A percentile compares a stretch with the other conserved stretches of the same genome.
Conservation (phyloP, 2,888 invertebrate genomes). For the Troides aeacus region DNA sequence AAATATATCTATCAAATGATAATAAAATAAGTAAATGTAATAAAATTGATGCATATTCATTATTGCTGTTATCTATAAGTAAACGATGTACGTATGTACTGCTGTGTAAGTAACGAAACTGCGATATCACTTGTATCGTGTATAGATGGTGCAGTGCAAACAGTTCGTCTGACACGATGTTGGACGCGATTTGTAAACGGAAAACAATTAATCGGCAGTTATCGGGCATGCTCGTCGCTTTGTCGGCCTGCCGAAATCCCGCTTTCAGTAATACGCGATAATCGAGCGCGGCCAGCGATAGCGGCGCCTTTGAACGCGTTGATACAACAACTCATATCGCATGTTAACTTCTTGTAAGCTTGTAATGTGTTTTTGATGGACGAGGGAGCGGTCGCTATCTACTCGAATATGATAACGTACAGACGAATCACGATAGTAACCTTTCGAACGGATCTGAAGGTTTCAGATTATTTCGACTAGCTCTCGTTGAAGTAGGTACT, state of each 20-base stretch:
- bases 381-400: constrained; percentile 65
- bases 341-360: constrained; percentile 63
- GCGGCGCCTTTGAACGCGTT: constrained; percentile 72
- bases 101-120: constrained; percentile 42
- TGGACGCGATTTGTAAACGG: constrained; percentile 55
- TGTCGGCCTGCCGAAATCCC: constrained; percentile 77
- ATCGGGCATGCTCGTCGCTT: constrained; percentile 61
- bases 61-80: no score
- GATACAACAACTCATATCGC: constrained; percentile 63
- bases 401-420: constrained; percentile 45
- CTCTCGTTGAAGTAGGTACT: constrained; percentile 33
- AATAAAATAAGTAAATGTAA: no score
- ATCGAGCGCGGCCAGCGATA: constrained; percentile 62
- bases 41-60: no score
- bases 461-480: constrained; percentile 39
- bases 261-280: constrained; percentile 67
- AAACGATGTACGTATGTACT: constrained; percentile 4
- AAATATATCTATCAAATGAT: no score
- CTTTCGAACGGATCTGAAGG: constrained; percentile 37
- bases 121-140: constrained; percentile 50
- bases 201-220: constrained; percentile 73
- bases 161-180: constrained; percentile 64
- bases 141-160: constrained; percentile 49
- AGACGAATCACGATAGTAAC: constrained; percentile 38
- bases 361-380: constrained; percentile 73